phyloP scores from a whole-genome alignment of 2,113 vertebrate genomes.

The Chascanopsetta lugubris region DNA sequence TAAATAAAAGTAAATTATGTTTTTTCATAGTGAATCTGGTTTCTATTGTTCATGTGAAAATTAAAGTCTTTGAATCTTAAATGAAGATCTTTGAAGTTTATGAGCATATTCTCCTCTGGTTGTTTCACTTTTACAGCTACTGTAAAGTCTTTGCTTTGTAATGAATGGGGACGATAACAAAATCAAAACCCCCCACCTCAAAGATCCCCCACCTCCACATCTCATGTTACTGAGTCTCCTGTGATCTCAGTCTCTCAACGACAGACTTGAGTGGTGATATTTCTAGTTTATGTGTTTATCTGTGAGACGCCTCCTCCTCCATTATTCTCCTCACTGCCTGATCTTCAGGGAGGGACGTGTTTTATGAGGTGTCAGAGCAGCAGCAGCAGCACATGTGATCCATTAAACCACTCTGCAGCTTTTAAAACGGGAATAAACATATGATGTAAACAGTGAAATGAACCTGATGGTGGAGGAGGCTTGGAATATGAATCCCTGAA shows the following conservation, averaged over 20 bases:
- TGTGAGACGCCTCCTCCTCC: not conserved
- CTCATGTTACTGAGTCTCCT: conserved; percentile 16
- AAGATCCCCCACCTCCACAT: conserved; percentile 10
- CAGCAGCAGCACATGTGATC: conserved; percentile 5
- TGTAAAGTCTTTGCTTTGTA: conserved; percentile 38
- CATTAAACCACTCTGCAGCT: not conserved
- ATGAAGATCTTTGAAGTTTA: conserved; percentile 30
- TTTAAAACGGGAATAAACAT: not conserved
- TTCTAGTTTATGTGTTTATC: conserved; percentile 11
- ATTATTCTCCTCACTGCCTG: not conserved
- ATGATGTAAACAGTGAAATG: not conserved
- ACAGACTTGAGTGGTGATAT: not conserved
- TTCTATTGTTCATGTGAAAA: too few relatives aligned
- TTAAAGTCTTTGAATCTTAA: too few relatives aligned
- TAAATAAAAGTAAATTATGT: too few relatives aligned
- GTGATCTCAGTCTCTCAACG: conserved; percentile 4
- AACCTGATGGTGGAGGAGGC: too few relatives aligned
- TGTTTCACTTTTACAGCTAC: conserved; percentile 19
- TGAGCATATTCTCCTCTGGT: conserved; percentile 18
- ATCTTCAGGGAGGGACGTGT: not conserved
- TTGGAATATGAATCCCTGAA: too few relatives aligned
- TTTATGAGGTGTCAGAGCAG: conserved; percentile 28
- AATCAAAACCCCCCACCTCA: conserved; percentile 28
- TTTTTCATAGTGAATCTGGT: too few relatives aligned
- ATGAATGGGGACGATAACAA: conserved; percentile 8